These are phyloP conservation scores for Opisthocomus hoazin DNA, from an alignment of 2,113 vertebrate genomes.

Conservation along the genomic window DNA sequence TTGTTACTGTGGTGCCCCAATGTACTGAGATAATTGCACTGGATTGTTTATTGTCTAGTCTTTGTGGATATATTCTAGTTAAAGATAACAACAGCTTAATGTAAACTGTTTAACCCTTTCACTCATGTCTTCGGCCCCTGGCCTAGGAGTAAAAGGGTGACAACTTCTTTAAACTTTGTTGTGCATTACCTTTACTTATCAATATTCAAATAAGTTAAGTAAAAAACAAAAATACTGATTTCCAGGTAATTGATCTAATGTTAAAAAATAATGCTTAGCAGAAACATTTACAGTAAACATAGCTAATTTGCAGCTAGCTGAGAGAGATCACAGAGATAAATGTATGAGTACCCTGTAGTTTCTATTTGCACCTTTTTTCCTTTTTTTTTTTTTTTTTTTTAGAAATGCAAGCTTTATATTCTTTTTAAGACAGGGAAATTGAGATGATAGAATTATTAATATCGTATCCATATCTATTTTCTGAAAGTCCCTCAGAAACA, in stretches of 20 bases:
- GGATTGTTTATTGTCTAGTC: neutral
- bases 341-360: conserved; percentile 26
- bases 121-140: neutral
- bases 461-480: neutral
- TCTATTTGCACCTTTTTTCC: neutral
- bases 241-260: conserved; percentile 48
- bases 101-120: conserved; percentile 61
- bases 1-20: conserved; percentile 12
- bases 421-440: conserved; percentile 20
- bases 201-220: conserved; percentile 65
- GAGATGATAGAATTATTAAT: neutral
- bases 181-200: conserved; percentile 45
- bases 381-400: too few relatives aligned
- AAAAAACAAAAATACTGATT: conserved; percentile 31
- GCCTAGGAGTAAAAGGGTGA: neutral
- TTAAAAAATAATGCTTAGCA: conserved; percentile 59
- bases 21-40: conserved; percentile 40
- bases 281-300: conserved; percentile 55
- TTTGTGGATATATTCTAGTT: conserved; percentile 51
- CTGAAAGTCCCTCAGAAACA: conserved; percentile 18
- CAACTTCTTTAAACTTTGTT: conserved; percentile 42
- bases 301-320: conserved; percentile 45
- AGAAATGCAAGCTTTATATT: conserved; percentile 19
- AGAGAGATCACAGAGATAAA: conserved; percentile 53
- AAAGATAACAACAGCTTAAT: conserved; percentile 64